phyloP scores from a whole-genome alignment of 1,140 invertebrate genomes.

The Paraescarpia echinospica region DNA sequence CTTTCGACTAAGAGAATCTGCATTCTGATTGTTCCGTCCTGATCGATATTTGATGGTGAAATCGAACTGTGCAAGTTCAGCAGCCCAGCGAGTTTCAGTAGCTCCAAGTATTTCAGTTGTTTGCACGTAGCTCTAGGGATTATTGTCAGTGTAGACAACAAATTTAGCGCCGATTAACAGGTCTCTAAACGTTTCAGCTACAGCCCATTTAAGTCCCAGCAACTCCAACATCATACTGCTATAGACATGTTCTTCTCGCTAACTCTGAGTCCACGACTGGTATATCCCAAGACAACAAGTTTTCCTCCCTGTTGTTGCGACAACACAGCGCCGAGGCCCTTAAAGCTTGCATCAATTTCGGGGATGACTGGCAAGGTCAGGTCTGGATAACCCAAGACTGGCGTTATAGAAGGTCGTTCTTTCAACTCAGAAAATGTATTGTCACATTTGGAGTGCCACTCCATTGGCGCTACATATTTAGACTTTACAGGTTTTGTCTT shows the following conservation, averaged over 20 bases:
- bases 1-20: slow-evolving; percentile 25
- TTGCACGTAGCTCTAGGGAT: slow-evolving; percentile 35
- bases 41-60: slow-evolving; percentile 29
- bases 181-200: too few species aligned
- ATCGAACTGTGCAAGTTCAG: slow-evolving; percentile 28
- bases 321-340: slow-evolving; percentile 10
- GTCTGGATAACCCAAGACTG: not conserved
- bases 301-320: slow-evolving; percentile 12
- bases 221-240: slow-evolving; percentile 4
- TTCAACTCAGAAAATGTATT: too few species aligned
- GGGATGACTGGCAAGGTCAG: too few species aligned
- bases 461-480: not conserved
- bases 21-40: slow-evolving; percentile 29
- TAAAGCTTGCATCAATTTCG: not conserved
- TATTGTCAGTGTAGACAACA: too few species aligned
- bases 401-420: too few species aligned
- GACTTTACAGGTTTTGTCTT: not conserved
- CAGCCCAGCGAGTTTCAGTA: slow-evolving; percentile 30
- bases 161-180: too few species aligned
- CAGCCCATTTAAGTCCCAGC: slow-evolving; percentile 8
- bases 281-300: slow-evolving; percentile 2
- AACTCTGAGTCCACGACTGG: not conserved
- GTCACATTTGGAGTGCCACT: not conserved
- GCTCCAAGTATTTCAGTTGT: slow-evolving; percentile 35
- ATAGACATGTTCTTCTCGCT: slow-evolving; percentile 11